A percentile compares a stretch with the other conserved stretches of the same genome.
phyloP scores from a whole-genome alignment of 2,113 vertebrate genomes.

The Anas platyrhynchos region DNA sequence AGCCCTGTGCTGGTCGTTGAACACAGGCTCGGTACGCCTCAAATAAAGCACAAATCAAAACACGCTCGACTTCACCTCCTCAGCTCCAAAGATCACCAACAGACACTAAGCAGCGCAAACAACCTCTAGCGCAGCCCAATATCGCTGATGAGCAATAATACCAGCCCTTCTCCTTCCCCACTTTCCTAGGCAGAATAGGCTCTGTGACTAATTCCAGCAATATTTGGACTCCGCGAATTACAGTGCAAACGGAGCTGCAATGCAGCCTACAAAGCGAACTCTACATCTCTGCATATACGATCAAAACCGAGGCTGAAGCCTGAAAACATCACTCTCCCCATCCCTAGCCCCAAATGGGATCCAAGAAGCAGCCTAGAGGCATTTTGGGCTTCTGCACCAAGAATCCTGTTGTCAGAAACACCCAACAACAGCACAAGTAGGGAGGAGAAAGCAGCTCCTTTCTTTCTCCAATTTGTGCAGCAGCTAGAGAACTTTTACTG shows the following conservation, averaged over 20 bases:
- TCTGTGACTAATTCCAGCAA: not conserved
- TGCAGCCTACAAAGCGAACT: not conserved
- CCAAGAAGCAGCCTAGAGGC: not conserved
- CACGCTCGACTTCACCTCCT: not conserved
- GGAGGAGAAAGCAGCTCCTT: not conserved
- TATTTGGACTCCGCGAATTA: not conserved
- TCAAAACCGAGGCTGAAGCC: not conserved
- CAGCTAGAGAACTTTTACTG: not conserved
- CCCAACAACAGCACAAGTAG: not conserved
- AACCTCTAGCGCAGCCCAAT: not conserved
- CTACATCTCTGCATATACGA: not conserved
- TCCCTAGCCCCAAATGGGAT: not conserved
- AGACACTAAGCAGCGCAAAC: not conserved
- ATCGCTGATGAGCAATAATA: fast-evolving
- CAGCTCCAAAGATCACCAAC: not conserved
- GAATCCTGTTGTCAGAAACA: not conserved
- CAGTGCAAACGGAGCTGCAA: not conserved
- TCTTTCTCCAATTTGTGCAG: not conserved
- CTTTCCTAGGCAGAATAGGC: not conserved
- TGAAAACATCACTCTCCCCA: not conserved
- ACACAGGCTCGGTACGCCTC: not conserved
- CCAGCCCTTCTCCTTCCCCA: not conserved
- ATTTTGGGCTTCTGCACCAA: not conserved
- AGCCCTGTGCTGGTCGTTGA: not conserved
- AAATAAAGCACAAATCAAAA: not conserved